Evolutionary conservation across 1,140 invertebrate genomes (phyloP), one percentile per base, ranked within the genome.

Genomic region (Magallana gigas): DNA sequence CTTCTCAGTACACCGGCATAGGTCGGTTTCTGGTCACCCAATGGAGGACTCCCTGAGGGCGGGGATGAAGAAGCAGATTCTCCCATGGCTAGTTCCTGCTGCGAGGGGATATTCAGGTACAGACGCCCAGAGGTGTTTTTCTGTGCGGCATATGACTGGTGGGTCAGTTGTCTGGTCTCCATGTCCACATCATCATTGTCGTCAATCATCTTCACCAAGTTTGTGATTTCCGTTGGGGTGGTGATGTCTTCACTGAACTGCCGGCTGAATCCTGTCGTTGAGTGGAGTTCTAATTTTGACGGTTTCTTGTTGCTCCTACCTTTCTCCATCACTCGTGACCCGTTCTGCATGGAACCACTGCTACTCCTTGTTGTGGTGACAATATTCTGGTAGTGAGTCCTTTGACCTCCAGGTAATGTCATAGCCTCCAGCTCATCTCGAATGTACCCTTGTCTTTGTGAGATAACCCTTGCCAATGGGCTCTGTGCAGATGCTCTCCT

Each of bases 191-290:
- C 62, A 62, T 57, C 29, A 16, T 57, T 89, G 1, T 91, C 89
- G 59, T 94, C 93, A 57, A 94, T 93, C 93, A 94, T 94, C 85
- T 89, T 90, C 4, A 94, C 92, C 62, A 94, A 87, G 23, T 93
- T 91, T 29, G 89, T 91, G 5, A 94, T 92, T 89, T 92, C 92
- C 59, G 93, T 93, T 59, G 93, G 93, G 16, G 93, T 94, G 62
- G 91, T 91, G 12, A 94, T 82, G 64, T 93, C 93, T 85, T 94
- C 93, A 88, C 92, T 93, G 85, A 92, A 94, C 91, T 93, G 92
- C 0, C 92, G 85, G 85, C 92, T 94, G 83, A 94, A 94, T 23
- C 93, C 93, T 18, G 93, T 93, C 7, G 81, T 29, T 14, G 85
- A 76, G 5, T 88, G 86, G 57, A 93, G 80, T n/a, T 76, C 83